Evolutionary conservation across 2,113 vertebrate species (phyloP).

Genomic region (Nothobranchius furzeri): DNA sequence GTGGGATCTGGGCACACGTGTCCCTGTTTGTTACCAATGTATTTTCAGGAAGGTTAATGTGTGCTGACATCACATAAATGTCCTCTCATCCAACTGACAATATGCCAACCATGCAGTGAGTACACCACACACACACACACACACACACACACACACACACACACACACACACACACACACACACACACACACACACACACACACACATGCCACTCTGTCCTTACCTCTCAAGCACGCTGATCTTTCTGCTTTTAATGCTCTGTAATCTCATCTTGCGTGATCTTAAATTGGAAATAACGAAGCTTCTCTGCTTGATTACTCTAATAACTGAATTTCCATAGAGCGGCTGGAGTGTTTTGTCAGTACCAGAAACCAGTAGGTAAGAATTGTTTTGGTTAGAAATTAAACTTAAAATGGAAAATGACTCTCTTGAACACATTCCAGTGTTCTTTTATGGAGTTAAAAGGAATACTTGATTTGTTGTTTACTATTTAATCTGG

Average conservation of each 20-base stretch:
- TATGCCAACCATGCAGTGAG: constrained; percentile 70
- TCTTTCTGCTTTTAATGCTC: constrained; percentile 20
- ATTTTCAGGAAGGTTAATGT: constrained; percentile 70
- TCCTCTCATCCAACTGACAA: constrained; percentile 72
- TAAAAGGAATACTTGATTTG: no score
- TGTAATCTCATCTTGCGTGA: not conserved
- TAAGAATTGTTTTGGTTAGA: not conserved
- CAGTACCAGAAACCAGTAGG: not conserved
- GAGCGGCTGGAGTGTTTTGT: not conserved
- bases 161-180: constrained; percentile 7
- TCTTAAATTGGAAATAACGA: constrained; percentile 22
- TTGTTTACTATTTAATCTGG: no score
- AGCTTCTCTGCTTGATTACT: constrained; percentile 14
- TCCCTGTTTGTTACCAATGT: constrained; percentile 68
- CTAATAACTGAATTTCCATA: not conserved
- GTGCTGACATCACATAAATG: constrained; percentile 75
- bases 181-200: constrained; percentile 5
- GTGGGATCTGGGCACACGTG: constrained; percentile 67
- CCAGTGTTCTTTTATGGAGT: no score
- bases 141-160: constrained; percentile 6
- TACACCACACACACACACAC: constrained; percentile 21
- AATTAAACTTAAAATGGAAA: not conserved
- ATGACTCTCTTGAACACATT: no score
- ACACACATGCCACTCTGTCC: constrained; percentile 23
- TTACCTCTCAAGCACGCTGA: constrained; percentile 21